Percentiles rank a stretch among this genome's conserved stretches.
Evolutionary conservation across 2,797 vertebrate species (phyloP).

Genomic region (Centropyge bicolor): DNA sequence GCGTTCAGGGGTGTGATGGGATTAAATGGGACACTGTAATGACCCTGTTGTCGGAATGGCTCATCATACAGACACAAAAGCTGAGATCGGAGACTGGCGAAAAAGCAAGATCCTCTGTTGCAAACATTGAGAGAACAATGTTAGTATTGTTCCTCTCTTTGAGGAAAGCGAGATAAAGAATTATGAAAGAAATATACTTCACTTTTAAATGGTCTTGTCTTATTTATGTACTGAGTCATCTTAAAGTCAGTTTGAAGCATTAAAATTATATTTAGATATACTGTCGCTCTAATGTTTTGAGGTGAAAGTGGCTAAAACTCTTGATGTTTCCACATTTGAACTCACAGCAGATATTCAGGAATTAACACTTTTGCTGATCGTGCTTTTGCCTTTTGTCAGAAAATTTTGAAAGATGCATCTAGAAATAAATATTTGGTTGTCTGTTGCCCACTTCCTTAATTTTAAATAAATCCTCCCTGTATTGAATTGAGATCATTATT

Average conservation of each 20-base stretch:
- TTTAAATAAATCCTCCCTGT: background rate
- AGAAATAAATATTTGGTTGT: background rate
- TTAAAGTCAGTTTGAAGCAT: slow-evolving; percentile 9
- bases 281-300: background rate
- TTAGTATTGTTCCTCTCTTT: slow-evolving; percentile 15
- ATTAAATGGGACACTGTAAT: slow-evolving; percentile 83
- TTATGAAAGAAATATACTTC: background rate
- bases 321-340: background rate
- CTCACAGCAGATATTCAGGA: background rate
- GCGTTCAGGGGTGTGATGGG: slow-evolving; percentile 76
- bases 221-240: background rate
- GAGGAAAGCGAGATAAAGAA: background rate
- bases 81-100: slow-evolving; percentile 54
- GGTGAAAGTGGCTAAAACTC: slow-evolving; percentile 2
- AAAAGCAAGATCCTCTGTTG: slow-evolving; percentile 43
- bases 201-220: background rate
- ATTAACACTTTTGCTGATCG: background rate
- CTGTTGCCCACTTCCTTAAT: background rate
- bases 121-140: slow-evolving; percentile 39
- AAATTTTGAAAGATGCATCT: background rate
- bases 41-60: slow-evolving; percentile 79
- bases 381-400: background rate
- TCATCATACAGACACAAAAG: slow-evolving; percentile 79
- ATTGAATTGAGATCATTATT: background rate
- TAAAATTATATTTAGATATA: slow-evolving; percentile 7